Conservation (phyloP, 2,113 vertebrate genomes). For the Thunnus maccoyii region DNA sequence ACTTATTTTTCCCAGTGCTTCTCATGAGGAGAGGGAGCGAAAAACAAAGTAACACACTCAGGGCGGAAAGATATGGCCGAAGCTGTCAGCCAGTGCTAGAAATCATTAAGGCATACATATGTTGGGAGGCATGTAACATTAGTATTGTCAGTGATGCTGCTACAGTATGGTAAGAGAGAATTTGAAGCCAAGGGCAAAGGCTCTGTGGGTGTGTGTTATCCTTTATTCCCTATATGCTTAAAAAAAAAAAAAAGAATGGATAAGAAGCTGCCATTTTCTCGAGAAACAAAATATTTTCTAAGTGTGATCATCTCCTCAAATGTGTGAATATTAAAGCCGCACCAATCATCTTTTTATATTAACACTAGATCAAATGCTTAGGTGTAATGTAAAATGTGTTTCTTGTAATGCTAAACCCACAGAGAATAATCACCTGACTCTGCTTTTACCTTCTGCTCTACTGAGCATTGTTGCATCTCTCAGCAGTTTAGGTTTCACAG, state of each 20-base stretch:
- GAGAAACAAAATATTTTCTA: background rate
- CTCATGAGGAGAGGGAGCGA: constrained; percentile 51
- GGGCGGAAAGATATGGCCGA: constrained; percentile 51
- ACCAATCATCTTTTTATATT: background rate
- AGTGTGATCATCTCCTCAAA: background rate
- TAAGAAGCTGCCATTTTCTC: background rate
- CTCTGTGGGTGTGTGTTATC: background rate
- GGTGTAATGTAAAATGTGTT: no score
- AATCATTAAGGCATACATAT: constrained; percentile 71
- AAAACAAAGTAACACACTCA: constrained; percentile 47
- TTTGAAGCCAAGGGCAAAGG: background rate
- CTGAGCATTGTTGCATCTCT: no score
- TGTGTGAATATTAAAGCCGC: background rate
- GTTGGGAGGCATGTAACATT: constrained; percentile 60
- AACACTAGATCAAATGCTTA: no score
- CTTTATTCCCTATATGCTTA: no score
- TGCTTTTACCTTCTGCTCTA: no score
- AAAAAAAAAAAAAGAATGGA: no score
- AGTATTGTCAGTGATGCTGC: constrained; percentile 51
- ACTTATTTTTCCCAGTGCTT: constrained; percentile 60
- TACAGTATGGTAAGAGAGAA: constrained; percentile 10
- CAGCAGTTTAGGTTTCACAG: no score
- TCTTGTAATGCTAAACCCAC: no score
- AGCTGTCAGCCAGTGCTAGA: constrained; percentile 63
- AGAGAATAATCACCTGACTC: no score